Evolutionary conservation across 2,888 invertebrate genomes (phyloP).

Genomic region (Linhomoeus sp.): DNA sequence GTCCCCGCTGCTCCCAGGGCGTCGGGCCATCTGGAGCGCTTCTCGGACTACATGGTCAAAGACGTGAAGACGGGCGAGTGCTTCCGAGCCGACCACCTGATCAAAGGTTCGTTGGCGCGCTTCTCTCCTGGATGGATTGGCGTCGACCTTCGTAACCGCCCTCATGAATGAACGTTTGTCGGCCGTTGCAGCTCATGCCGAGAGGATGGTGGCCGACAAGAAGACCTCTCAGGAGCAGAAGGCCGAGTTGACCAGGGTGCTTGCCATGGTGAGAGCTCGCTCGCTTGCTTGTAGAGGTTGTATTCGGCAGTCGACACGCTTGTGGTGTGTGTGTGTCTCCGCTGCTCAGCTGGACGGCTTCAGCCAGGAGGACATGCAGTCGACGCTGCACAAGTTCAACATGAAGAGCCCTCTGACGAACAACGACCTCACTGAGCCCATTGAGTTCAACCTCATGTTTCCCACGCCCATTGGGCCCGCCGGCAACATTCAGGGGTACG

Average conservation of each 20-base stretch:
- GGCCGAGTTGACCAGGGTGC: slow-evolving; percentile 49
- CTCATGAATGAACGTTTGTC: background rate
- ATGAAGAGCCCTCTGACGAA: slow-evolving; percentile 89
- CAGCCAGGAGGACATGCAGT: slow-evolving; percentile 68
- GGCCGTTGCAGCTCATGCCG: slow-evolving; percentile 45
- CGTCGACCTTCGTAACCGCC: too few species aligned
- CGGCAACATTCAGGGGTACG: slow-evolving; percentile 63
- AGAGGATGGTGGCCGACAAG: slow-evolving; percentile 62
- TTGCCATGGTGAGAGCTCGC: slow-evolving; percentile 41
- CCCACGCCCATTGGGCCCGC: slow-evolving; percentile 91
- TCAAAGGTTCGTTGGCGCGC: slow-evolving; percentile 42
- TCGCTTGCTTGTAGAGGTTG: too few species aligned
- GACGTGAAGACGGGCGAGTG: slow-evolving; percentile 88
- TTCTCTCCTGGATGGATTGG: slow-evolving; percentile 7
- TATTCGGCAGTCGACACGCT: too few species aligned
- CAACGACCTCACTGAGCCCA: slow-evolving; percentile 77
- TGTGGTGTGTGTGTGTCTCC: too few species aligned
- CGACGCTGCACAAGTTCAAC: slow-evolving; percentile 57
- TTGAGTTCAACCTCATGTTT: slow-evolving; percentile 99
- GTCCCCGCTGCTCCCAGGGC: too few species aligned
- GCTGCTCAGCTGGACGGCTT: slow-evolving; percentile 55
- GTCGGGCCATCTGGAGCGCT: slow-evolving; percentile 94
- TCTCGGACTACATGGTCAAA: slow-evolving; percentile 98
- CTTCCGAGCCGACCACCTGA: slow-evolving; percentile 87
- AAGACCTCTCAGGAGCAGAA: slow-evolving; percentile 46